These are phyloP conservation scores for Dryobates pubescens DNA, from an alignment of 2,797 vertebrate genomes.

Conservation along the genomic window DNA sequence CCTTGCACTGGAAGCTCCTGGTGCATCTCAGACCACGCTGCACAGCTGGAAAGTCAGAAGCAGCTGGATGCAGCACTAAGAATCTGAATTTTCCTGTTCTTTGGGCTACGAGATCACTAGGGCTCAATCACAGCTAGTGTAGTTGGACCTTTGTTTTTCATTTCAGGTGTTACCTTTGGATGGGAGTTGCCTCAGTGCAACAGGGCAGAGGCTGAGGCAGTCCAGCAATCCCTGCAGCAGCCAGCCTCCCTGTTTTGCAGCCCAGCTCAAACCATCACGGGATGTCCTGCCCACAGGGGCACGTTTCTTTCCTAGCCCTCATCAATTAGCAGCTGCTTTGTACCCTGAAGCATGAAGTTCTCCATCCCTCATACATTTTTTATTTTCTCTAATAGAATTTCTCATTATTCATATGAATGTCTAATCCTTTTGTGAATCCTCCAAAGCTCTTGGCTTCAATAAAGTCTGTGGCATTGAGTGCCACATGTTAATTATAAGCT, in stretches of 20 bases:
- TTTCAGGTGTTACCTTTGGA: neutral
- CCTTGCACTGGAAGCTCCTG: fast-evolving
- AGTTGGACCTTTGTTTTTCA: neutral
- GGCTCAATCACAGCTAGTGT: neutral
- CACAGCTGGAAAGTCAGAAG: neutral
- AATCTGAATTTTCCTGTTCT: neutral
- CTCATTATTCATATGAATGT: conserved; percentile 64
- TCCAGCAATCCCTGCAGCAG: neutral
- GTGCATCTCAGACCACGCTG: neutral
- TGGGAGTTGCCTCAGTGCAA: neutral
- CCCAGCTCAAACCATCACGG: neutral
- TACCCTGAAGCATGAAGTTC: conserved; percentile 27
- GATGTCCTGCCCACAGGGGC: neutral
- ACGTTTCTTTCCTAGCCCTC: neutral
- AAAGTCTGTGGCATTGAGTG: conserved; percentile 42
- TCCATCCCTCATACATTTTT: conserved; percentile 64
- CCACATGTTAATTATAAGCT: conserved; percentile 59
- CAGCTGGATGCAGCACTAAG: neutral
- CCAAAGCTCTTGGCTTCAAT: conserved; percentile 62
- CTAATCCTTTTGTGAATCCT: conserved; percentile 65
- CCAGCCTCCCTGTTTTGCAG: neutral
- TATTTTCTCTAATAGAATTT: conserved; percentile 70
- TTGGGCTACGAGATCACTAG: fast-evolving
- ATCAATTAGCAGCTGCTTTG: conserved; percentile 46
- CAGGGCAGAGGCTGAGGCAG: neutral